These are phyloP conservation scores for Pseudocheirus occidentalis DNA, from an alignment of 2,797 vertebrate genomes.

Conservation along the genomic window DNA sequence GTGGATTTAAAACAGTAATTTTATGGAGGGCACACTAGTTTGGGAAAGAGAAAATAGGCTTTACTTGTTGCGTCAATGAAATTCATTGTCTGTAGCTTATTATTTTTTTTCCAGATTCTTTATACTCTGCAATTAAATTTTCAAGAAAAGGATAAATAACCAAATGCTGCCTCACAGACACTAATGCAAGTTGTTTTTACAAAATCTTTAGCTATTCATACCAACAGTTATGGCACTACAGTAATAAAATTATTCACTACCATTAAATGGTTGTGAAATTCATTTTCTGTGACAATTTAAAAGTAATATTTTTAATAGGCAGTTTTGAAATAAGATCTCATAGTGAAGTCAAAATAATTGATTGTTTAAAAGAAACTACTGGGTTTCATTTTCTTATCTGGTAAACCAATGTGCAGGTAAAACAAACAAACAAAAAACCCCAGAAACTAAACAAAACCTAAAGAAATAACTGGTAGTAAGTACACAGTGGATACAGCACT, in stretches of 20 bases:
- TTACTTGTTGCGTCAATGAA: slow-evolving; percentile 24
- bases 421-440: not conserved
- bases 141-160: slow-evolving; percentile 6
- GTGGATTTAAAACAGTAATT: slow-evolving; percentile 32
- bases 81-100: slow-evolving; percentile 31
- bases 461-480: not conserved
- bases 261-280: slow-evolving; percentile 53
- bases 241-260: slow-evolving; percentile 11
- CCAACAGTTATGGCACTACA: slow-evolving; percentile 2
- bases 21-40: slow-evolving; percentile 21
- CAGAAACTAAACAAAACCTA: not conserved
- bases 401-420: slow-evolving; percentile 27
- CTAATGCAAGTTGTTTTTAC: slow-evolving; percentile 33
- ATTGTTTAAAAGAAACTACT: not conserved
- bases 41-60: slow-evolving; percentile 21
- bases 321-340: slow-evolving; percentile 12
- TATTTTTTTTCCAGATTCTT: slow-evolving; percentile 45
- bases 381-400: slow-evolving; percentile 28
- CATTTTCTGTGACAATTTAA: slow-evolving; percentile 22
- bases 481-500: not conserved
- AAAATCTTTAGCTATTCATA: slow-evolving; percentile 10
- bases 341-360: slow-evolving; percentile 18
- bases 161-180: slow-evolving; percentile 31
- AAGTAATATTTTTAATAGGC: slow-evolving; percentile 28
- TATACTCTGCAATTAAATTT: slow-evolving; percentile 43